These are phyloP conservation scores for Neostethus bicornis DNA, from an alignment of 2,797 vertebrate genomes.

Conservation along the genomic window DNA sequence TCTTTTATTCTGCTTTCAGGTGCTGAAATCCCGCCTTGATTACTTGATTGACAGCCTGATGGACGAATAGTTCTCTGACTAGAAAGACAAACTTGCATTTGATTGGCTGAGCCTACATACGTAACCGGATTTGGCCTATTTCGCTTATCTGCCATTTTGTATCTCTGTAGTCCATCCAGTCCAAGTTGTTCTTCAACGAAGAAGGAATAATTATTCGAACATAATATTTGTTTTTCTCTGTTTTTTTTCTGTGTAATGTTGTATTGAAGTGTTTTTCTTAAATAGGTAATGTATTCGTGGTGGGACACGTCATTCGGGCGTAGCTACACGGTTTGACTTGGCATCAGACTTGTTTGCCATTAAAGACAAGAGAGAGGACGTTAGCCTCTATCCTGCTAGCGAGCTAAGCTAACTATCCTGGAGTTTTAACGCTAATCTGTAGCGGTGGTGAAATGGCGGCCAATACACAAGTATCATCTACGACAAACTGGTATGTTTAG, in stretches of 20 bases:
- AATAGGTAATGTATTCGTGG: background rate
- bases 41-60: background rate
- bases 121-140: slow-evolving; percentile 27
- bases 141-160: slow-evolving; percentile 75
- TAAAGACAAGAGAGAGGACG: slow-evolving; percentile 17
- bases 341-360: slow-evolving; percentile 57
- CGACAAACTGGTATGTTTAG: slow-evolving; percentile 76
- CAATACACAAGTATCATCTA: slow-evolving; percentile 72
- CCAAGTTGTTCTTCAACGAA: slow-evolving; percentile 19
- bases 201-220: background rate
- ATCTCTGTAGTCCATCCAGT: slow-evolving; percentile 11
- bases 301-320: background rate
- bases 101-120: background rate
- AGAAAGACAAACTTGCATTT: background rate
- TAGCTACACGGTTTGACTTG: background rate
- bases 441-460: slow-evolving; percentile 81
- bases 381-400: slow-evolving; percentile 33
- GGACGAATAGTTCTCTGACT: background rate
- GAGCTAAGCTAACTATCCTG: slow-evolving; percentile 34
- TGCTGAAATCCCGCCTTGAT: background rate
- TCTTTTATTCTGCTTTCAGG: background rate
- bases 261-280: background rate
- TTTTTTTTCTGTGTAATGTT: background rate
- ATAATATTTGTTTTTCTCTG: slow-evolving; percentile 19
- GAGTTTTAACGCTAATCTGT: slow-evolving; percentile 15